Base-by-base conservation (phyloP, 2,797 vertebrate genomes). In the Falco rusticolus region DNA sequence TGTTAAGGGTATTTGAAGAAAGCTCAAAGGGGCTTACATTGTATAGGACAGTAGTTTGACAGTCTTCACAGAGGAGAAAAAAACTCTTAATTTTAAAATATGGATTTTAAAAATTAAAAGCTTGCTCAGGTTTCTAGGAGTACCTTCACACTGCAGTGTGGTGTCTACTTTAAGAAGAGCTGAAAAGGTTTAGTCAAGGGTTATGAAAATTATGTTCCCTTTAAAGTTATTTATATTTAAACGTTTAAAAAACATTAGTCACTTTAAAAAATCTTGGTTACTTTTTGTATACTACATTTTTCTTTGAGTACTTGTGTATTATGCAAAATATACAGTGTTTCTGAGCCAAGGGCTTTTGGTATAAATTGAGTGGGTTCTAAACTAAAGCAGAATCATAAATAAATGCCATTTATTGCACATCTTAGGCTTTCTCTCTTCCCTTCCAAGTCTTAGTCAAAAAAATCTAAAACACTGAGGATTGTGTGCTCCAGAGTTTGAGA, bases 221-320 rank as follows among this genome's bases (percentile, higher is more conserved):
- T 86, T 85, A 43, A 77, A 80, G 17, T 65, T 90, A 88, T 96
- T 96, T 94, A 41, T 85, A 69, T 69, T 91, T 76, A 76, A 85
- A 69, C 45, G 47, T 39, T 78, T 50, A 92, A 93, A 96, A 97
- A 92, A 92, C 87, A 95, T 97, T 84, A 92, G 69, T 95, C 78
- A 89, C 76, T 93, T 86, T 4, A 75, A 68, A 87, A 95, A 87
- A 79, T 48, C 61, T 80, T 95, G 89, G 83, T 93, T 89, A 48
- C 74, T 89, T 87, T 79, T 68, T 60, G 28, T 81, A 75, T 12
- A 33, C 68, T 57, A 6, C 61, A 71, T 91, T 89, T 94, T 93
- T 93, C 89, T 87, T 31, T 37, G 65, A 91, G 69, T 61, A 61
- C 43, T 87, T 83, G 77, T 82, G 68, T 74, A 28, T 72, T 70